Conservation (phyloP, 2,113 vertebrate species). For the Phrynocephalus versicolor region DNA sequence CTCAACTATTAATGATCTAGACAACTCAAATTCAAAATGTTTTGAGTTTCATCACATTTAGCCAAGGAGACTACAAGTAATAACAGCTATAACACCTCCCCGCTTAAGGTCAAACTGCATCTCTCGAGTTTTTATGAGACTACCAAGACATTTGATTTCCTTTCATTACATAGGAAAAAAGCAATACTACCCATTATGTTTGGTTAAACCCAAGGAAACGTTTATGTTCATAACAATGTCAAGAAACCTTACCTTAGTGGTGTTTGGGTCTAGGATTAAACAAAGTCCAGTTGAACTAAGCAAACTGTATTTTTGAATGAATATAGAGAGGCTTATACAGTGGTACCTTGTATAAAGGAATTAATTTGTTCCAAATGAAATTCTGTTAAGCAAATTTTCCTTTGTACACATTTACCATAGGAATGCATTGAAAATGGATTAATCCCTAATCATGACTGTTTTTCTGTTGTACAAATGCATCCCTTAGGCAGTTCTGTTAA, state of each 20-base stretch:
- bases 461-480: too few relatives aligned
- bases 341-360: too few relatives aligned
- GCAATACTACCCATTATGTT: too few relatives aligned
- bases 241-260: neutral
- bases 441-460: too few relatives aligned
- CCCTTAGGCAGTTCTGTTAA: too few relatives aligned
- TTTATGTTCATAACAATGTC: neutral
- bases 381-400: too few relatives aligned
- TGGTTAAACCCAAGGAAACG: neutral
- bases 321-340: too few relatives aligned
- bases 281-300: neutral
- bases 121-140: neutral
- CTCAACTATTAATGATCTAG: too few relatives aligned
- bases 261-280: neutral
- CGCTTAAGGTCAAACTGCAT: neutral
- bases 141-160: neutral
- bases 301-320: neutral
- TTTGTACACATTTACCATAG: too few relatives aligned
- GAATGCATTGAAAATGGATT: too few relatives aligned
- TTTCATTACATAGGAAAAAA: neutral
- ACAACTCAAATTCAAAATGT: too few relatives aligned
- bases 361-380: too few relatives aligned
- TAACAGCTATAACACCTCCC: neutral
- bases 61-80: neutral
- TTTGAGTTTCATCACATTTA: neutral